Evolutionary conservation across 2,113 vertebrate genomes (phyloP).

Genomic region (Anolis sagrei): DNA sequence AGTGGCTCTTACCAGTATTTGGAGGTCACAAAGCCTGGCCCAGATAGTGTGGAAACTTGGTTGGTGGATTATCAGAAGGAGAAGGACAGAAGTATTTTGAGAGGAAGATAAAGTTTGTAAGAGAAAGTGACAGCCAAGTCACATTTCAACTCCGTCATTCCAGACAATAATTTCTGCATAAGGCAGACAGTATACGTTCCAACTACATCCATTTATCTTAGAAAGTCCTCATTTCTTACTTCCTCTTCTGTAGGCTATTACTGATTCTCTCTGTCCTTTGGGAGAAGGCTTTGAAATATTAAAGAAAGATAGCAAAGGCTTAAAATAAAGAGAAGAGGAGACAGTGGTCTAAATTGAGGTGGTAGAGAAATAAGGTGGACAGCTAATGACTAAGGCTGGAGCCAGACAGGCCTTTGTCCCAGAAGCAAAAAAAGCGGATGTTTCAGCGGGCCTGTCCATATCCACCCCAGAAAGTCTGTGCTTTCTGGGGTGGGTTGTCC

Average conservation of each 20-base stretch:
- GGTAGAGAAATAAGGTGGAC: background rate
- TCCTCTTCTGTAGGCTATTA: too few species aligned
- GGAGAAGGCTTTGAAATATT: background rate
- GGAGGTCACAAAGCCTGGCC: constrained; percentile 52
- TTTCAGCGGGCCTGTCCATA: too few species aligned
- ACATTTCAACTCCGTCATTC: constrained; percentile 25
- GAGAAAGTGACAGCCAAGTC: constrained; percentile 25
- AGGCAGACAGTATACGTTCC: background rate
- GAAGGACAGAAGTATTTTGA: constrained; percentile 50
- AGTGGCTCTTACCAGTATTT: constrained; percentile 28
- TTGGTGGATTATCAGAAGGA: constrained; percentile 50
- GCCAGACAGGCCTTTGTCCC: too few species aligned
- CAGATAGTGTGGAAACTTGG: constrained; percentile 60
- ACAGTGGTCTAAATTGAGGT: background rate
- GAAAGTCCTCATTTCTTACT: background rate
- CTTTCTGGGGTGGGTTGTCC: too few species aligned
- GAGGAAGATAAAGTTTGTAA: constrained; percentile 52
- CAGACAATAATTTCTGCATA: constrained; percentile 43
- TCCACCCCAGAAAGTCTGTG: too few species aligned
- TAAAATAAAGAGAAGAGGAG: background rate
- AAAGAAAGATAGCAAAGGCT: too few species aligned
- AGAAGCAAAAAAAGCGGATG: too few species aligned
- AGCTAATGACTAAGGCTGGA: background rate
- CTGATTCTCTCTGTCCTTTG: too few species aligned
- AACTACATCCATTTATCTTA: background rate